Conservation (phyloP, 2,888 invertebrate genomes). For the Neoitamus cyanurus region DNA sequence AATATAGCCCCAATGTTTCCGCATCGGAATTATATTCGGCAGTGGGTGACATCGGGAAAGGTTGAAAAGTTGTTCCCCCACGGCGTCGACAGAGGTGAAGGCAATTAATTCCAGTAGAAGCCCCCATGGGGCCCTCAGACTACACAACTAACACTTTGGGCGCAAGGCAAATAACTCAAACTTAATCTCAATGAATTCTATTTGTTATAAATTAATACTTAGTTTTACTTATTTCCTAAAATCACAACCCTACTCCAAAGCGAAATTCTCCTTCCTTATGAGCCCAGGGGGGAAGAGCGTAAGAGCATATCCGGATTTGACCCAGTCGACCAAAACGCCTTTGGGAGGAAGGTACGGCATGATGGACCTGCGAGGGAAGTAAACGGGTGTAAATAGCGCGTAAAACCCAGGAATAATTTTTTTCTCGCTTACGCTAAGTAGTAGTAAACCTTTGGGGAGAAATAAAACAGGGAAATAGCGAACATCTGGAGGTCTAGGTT, state of each 20-base stretch:
- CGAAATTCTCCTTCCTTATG: background rate
- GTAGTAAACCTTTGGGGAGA: slow-evolving; percentile 29
- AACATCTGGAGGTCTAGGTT: slow-evolving; percentile 45
- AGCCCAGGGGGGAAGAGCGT: slow-evolving; percentile 46
- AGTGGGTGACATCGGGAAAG: slow-evolving; percentile 46
- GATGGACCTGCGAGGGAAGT: slow-evolving; percentile 40
- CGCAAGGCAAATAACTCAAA: background rate
- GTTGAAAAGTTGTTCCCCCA: slow-evolving; percentile 43
- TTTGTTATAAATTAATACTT: background rate
- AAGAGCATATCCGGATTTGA: slow-evolving; percentile 33
- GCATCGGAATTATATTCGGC: slow-evolving; percentile 15
- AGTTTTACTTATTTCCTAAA: too few species aligned
- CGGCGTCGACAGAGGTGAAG: background rate
- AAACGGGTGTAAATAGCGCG: too few species aligned
- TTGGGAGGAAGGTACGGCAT: slow-evolving; percentile 44
- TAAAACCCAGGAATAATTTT: background rate
- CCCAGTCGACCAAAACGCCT: slow-evolving; percentile 37
- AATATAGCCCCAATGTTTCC: slow-evolving; percentile 47
- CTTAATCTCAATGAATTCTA: background rate
- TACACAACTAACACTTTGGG: background rate
- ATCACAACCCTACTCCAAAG: background rate
- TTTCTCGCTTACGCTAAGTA: background rate
- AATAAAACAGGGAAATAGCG: slow-evolving; percentile 46
- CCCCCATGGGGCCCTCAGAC: background rate
- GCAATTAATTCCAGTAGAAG: background rate